Base-by-base conservation (phyloP, 2,888 invertebrate genomes). In the Mesopsocus fuscifrons region DNA sequence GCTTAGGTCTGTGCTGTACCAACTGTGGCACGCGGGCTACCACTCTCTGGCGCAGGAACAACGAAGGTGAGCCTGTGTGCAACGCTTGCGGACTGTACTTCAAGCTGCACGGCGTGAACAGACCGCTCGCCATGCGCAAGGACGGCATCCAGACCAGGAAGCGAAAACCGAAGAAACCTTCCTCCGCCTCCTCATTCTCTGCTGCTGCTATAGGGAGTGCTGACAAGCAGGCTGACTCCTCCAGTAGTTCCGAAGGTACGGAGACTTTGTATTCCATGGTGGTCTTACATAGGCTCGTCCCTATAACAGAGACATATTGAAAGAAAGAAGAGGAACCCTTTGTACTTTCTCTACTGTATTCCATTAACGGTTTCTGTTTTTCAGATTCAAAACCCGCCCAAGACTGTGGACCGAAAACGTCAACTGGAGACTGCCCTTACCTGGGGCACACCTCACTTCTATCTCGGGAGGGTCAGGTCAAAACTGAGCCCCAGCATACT, bases 1-100 rank as follows among this genome's bases (percentile, higher is more conserved):
- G 95, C 9, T 69, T 87, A 55, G 94, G 94, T 0, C 71, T 94
- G 51, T 79, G 81, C 59, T 97, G 95, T 66, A 89, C 92, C 49
- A 97, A 97, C 67, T 97, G 95, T 63, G 84, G 88, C 46, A 97
- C 97, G n/a, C 75, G 85, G 46, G 88, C 87, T 54, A 98, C 98
- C 35, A 97, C 97, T 17, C 71, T 98, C 43, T 98, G 98, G 97
- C 72, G 98, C 44, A 75, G 98, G 50, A 97, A 97, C 69, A 82
- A 91, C 65, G 89, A 92, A 58, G 97, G 97, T 38, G 94, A 97
- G 63, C 94, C 97, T 1, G 97, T 98, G 33, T 97, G 97, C 69
- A 89, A 89, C 67, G 88, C 88, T 51, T 89, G 94, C 62, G 92
- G 92, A 57, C 78, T 94, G 48, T 94, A 94, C 73, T 92, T 88